Conservation (phyloP, 2,888 invertebrate species). For the Zelleria hepariella region DNA sequence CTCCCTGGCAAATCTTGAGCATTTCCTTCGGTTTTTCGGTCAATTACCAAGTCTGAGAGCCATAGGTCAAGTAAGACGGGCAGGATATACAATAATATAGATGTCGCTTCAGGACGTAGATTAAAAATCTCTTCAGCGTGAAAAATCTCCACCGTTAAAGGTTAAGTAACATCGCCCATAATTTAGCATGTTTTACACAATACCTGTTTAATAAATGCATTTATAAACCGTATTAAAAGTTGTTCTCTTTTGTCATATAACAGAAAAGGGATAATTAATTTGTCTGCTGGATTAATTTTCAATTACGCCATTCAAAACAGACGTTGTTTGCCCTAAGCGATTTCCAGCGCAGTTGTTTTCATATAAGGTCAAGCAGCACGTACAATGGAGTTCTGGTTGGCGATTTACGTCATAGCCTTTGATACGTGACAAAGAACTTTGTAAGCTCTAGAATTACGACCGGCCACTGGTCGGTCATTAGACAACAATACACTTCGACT, state of each 20-base stretch:
- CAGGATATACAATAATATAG: no score
- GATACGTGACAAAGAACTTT: not conserved
- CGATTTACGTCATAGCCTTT: not conserved
- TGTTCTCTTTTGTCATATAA: not conserved
- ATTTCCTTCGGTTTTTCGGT: no score
- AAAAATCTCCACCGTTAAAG: no score
- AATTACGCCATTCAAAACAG: not conserved
- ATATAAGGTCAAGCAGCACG: not conserved
- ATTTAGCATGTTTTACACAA: not conserved
- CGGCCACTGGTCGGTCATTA: not conserved
- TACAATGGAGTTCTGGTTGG: not conserved
- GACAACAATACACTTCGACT: not conserved
- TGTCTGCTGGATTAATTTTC: not conserved
- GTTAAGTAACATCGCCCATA: no score
- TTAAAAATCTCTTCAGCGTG: no score
- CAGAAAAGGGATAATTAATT: not conserved
- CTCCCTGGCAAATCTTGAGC: no score
- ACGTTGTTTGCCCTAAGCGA: not conserved
- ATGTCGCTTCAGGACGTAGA: no score
- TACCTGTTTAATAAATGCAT: not conserved
- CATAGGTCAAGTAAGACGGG: no score
- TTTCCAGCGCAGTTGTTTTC: not conserved
- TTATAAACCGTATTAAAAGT: not conserved
- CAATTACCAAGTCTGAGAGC: no score
- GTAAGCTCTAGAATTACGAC: not conserved